phyloP scores from a whole-genome alignment of 2,113 vertebrate genomes.

The Bubo bubo region DNA sequence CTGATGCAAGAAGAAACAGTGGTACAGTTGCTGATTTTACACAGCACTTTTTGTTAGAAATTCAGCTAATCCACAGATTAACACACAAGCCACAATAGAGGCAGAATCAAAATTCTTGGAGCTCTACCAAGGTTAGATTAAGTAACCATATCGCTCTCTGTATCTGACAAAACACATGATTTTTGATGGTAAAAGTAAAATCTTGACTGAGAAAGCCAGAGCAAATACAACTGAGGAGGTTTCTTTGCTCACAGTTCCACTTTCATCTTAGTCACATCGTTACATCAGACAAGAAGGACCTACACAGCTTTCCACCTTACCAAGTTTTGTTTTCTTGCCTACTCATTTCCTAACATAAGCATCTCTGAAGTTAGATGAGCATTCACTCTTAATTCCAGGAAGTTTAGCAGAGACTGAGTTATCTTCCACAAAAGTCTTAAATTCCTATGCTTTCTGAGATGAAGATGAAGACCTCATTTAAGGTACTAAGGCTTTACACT shows the following conservation, averaged over 20 bases:
- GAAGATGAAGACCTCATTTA: background rate
- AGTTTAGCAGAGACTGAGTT: background rate
- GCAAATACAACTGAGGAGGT: background rate
- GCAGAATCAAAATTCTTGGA: background rate
- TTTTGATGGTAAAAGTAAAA: background rate
- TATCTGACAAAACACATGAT: background rate
- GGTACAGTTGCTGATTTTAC: background rate
- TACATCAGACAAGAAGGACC: background rate
- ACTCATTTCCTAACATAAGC: background rate
- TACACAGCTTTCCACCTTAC: background rate
- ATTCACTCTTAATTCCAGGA: background rate
- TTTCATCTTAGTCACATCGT: background rate
- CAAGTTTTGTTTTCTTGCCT: background rate
- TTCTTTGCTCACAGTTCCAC: background rate
- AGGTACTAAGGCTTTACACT: background rate
- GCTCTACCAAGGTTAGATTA: background rate
- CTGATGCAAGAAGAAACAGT: background rate
- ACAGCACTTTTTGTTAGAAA: background rate
- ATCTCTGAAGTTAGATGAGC: background rate
- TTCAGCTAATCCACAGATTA: constrained; percentile 13
- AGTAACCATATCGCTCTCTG: background rate
- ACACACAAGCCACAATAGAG: background rate
- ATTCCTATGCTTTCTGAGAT: background rate
- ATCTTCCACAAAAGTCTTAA: background rate
- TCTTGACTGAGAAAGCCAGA: background rate